Evolutionary conservation across 2,797 vertebrate genomes (phyloP).

Genomic region (Enteromius viviparus): DNA sequence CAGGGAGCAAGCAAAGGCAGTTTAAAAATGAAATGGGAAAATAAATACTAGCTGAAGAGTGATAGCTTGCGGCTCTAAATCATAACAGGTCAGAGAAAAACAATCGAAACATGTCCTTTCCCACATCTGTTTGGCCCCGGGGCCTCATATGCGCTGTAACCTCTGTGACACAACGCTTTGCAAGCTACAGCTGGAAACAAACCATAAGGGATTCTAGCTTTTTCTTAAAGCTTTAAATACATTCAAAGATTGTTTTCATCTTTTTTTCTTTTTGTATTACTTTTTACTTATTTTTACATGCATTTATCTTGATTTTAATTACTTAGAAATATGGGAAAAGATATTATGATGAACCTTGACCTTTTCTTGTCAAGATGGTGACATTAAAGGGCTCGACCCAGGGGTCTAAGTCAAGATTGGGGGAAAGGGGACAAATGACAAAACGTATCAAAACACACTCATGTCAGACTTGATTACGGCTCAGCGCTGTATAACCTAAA

Average conservation of each 20-base stretch:
- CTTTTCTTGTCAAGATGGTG: constrained; percentile 19
- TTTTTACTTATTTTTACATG: not conserved
- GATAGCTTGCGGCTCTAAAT: constrained; percentile 53
- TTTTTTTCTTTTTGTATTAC: not conserved
- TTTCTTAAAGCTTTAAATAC: constrained; percentile 40
- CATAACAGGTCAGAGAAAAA: constrained; percentile 57
- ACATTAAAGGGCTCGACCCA: constrained; percentile 36
- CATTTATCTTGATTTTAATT: constrained; percentile 36
- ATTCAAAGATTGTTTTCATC: constrained; percentile 6
- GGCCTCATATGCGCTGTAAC: constrained; percentile 54
- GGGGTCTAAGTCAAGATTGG: constrained; percentile 50
- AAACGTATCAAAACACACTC: constrained; percentile 41
- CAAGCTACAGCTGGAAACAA: constrained; percentile 26
- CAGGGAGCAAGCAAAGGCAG: constrained; percentile 47
- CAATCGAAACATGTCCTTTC: constrained; percentile 54
- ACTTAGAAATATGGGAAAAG: constrained; percentile 16
- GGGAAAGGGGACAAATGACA: constrained; percentile 43
- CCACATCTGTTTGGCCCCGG: constrained; percentile 54
- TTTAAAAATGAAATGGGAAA: constrained; percentile 60
- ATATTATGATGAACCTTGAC: constrained; percentile 42
- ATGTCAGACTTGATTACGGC: constrained; percentile 51
- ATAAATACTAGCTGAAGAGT: constrained; percentile 55
- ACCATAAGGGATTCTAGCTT: constrained; percentile 37
- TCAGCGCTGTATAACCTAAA: not conserved
- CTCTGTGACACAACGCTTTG: constrained; percentile 39